phyloP scores from a whole-genome alignment of 2,888 invertebrate species.

The Syrista parreyssii region DNA sequence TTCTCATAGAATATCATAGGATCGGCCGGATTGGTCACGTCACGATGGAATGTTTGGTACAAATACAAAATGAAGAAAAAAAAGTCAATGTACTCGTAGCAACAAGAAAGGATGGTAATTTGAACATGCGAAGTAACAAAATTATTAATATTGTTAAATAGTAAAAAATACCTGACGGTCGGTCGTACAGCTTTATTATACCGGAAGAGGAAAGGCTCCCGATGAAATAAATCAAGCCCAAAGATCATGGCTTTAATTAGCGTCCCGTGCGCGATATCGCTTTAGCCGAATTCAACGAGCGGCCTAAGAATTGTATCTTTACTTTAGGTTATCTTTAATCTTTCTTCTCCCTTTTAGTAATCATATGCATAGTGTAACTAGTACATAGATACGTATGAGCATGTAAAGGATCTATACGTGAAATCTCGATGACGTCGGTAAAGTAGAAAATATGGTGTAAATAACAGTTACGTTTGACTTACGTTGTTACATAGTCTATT shows the following conservation, averaged over 20 bases:
- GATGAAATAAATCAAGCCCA: constrained; percentile 17
- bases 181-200: neutral
- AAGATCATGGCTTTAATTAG: constrained; percentile 27
- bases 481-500: neutral
- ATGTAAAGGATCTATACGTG: neutral
- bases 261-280: neutral
- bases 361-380: neutral
- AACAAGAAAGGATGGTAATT: neutral
- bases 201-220: neutral
- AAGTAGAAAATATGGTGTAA: neutral
- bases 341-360: neutral
- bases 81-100: no score
- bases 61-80: neutral
- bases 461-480: neutral
- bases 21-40: neutral
- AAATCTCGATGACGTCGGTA: neutral
- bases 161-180: neutral
- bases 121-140: neutral
- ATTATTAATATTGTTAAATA: neutral
- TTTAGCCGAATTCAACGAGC: constrained; percentile 18
- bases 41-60: neutral
- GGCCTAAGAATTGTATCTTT: constrained; percentile 20
- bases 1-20: neutral
- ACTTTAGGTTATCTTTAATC: neutral
- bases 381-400: neutral